Conservation (phyloP, 2,113 vertebrate genomes). For the Hyla sarda region DNA sequence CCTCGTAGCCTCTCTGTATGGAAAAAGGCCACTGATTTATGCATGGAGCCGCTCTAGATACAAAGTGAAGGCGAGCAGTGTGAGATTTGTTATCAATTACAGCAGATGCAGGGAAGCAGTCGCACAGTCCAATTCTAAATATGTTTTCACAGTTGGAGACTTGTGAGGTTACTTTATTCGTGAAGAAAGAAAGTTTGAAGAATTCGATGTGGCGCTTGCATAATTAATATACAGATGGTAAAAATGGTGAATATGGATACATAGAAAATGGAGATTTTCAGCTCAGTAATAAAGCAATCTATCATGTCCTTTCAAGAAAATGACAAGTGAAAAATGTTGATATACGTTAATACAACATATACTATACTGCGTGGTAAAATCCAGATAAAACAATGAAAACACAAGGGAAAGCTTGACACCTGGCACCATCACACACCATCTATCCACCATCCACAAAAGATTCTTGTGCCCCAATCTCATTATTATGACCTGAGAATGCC, state of each 20-base stretch:
- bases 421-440: not conserved
- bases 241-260: not conserved
- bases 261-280: not conserved
- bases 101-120: slow-evolving; percentile 5
- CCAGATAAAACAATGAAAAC: not conserved
- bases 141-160: slow-evolving; percentile 23
- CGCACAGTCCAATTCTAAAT: slow-evolving; percentile 10
- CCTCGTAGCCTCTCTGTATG: not conserved
- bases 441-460: not conserved
- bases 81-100: slow-evolving; percentile 37
- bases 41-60: not conserved
- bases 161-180: slow-evolving; percentile 24
- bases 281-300: not conserved
- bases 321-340: not conserved
- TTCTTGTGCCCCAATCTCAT: no score
- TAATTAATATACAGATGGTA: slow-evolving; percentile 31
- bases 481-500: not conserved
- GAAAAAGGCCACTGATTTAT: slow-evolving; percentile 2
- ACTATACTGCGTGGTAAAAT: not conserved
- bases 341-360: not conserved
- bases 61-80: slow-evolving; percentile 3
- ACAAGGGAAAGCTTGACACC: not conserved
- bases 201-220: slow-evolving; percentile 9
- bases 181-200: slow-evolving; percentile 31
- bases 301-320: not conserved